Percentiles rank a stretch among this genome's conserved stretches.
phyloP scores from a whole-genome alignment of 2,113 vertebrate species.

The Prionailurus bengalensis region DNA sequence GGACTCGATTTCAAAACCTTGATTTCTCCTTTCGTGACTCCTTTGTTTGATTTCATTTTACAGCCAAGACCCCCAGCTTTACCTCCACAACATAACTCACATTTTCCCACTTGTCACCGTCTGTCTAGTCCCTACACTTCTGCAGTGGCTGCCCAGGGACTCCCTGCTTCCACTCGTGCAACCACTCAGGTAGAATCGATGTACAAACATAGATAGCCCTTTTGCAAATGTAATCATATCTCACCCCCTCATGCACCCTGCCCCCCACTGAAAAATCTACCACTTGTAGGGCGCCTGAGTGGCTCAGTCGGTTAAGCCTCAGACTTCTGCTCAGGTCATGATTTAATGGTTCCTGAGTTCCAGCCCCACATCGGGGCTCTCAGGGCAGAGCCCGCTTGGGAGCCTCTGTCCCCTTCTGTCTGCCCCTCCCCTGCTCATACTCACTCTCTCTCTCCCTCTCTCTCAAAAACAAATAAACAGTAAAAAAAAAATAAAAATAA shows the following conservation, averaged over 20 bases:
- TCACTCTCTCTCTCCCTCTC: too few relatives aligned
- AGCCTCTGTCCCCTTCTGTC: too few relatives aligned
- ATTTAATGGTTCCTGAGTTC: too few relatives aligned
- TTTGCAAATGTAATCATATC: background rate
- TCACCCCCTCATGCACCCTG: too few relatives aligned
- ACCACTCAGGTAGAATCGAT: background rate
- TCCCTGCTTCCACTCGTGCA: background rate
- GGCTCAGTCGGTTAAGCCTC: too few relatives aligned
- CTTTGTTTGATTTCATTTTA: background rate
- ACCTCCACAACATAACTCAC: conserved; percentile 4
- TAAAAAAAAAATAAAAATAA: too few relatives aligned
- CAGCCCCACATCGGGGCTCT: too few relatives aligned
- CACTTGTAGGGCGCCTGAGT: too few relatives aligned
- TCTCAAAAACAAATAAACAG: too few relatives aligned
- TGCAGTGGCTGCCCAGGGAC: background rate
- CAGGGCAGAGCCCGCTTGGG: too few relatives aligned
- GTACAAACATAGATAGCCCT: background rate
- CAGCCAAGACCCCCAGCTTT: conserved; percentile 28
- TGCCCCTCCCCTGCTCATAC: too few relatives aligned
- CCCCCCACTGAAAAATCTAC: background rate
- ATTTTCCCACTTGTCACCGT: conserved; percentile 9
- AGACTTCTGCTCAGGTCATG: too few relatives aligned
- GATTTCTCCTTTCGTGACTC: background rate
- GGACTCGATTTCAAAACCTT: conserved; percentile 42
- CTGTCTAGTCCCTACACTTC: background rate